Base-by-base conservation (phyloP, 2,888 invertebrate species). In the Macroteleia sp. region DNA sequence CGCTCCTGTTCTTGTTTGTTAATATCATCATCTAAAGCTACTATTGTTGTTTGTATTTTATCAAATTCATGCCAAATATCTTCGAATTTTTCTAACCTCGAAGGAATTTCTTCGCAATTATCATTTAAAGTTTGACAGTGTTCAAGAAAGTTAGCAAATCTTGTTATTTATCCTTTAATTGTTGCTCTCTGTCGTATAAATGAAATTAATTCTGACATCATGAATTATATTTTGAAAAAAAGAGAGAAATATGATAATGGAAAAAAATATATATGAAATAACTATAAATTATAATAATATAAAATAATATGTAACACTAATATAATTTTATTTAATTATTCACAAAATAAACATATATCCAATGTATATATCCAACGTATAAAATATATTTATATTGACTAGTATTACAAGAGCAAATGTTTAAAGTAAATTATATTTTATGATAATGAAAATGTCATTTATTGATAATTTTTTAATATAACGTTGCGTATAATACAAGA, bases 31-130 rank as follows among this genome's bases (percentile, higher is more conserved):
- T 34, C 34, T 34, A 34, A 34, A 10, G 10, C 46, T 46, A 20
- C 46, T n/a, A 19, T 46, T 46, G 17, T 12, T 2, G 9, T 22
- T 46, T 46, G 46, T 46, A 46, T 46, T 12, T 46, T 46, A 22
- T 46, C 46, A 20, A 46, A 46, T 19, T 46, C 46, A 22, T 22
- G 20, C 46, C 19, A 46, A n/a, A 46, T n/a, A n/a, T 20, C 20
- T 46, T 46, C 46, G 9, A 46, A n/a, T 22, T 46, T 22, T n/a
- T 22, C 20, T 46, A 46, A 46, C 9, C 46, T 19, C 3, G 25
- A n/a, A 20, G 20, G 46, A 10, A 46, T 46, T 22, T 46, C 20
- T 22, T 46, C 22, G 2, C 1, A 1, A 6, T 34, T 46, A n/a
- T 19, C n/a, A 6, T 22, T n/a, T 19, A 20, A 9, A 19, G 20